Percentiles rank a stretch among this genome's conserved stretches.
These are phyloP conservation scores for Napeogenes sylphis DNA, from an alignment of 2,888 invertebrate genomes.

Conservation along the genomic window DNA sequence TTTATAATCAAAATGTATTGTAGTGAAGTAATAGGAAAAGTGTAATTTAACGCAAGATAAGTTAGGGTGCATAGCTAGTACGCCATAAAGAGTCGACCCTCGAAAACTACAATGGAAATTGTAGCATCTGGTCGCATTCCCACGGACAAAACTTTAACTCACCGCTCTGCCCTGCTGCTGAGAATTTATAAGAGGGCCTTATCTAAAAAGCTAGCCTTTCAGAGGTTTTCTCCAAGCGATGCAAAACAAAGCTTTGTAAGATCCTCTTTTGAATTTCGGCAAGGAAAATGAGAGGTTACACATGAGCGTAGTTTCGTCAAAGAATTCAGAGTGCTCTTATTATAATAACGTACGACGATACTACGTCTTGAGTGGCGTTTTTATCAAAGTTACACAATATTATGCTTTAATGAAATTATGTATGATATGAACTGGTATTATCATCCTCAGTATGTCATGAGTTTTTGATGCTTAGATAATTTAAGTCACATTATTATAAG, in stretches of 20 bases:
- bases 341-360: conserved; percentile 71
- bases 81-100: conserved; percentile 50
- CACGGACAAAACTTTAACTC: conserved; percentile 64
- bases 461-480: too few species aligned
- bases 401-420: background rate
- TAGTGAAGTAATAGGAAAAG: background rate
- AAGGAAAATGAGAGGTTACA: conserved; percentile 76
- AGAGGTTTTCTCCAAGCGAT: conserved; percentile 66
- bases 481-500: background rate
- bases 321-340: conserved; percentile 70
- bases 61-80: conserved; percentile 16
- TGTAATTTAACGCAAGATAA: conserved; percentile 9
- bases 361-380: conserved; percentile 57
- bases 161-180: conserved; percentile 57
- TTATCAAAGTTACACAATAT: conserved; percentile 35
- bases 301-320: conserved; percentile 53
- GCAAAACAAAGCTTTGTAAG: conserved; percentile 77
- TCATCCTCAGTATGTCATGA: too few species aligned
- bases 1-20: too few species aligned
- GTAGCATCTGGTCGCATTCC: conserved; percentile 63
- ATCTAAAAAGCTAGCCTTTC: conserved; percentile 76
- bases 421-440: background rate
- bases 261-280: conserved; percentile 74
- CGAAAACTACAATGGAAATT: conserved; percentile 58
- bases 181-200: conserved; percentile 73